A percentile compares a stretch with the other conserved stretches of the same genome.
These are phyloP conservation scores for Dendrolimus punctatus DNA, from an alignment of 1,140 invertebrate genomes.

Conservation along the genomic window DNA sequence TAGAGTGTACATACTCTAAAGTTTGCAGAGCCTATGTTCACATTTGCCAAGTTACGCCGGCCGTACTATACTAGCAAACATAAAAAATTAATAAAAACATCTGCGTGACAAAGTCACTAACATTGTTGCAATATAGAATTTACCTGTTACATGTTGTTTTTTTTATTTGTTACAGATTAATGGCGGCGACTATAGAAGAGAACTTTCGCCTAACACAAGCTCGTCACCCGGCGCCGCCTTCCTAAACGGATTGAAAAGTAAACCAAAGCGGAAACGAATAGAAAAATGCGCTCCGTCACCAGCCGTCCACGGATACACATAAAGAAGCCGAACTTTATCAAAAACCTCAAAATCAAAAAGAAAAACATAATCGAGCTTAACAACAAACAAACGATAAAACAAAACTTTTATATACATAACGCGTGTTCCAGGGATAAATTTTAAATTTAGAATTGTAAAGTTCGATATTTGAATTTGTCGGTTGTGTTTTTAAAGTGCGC, in stretches of 20 bases:
- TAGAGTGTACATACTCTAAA: too few relatives aligned
- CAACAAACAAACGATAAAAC: constrained; percentile 10
- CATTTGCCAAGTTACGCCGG: too few relatives aligned
- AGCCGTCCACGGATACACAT: constrained; percentile 26
- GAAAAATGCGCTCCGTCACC: constrained; percentile 40
- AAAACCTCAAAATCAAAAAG: constrained; percentile 41
- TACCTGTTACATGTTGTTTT: neutral
- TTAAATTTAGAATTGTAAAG: constrained; percentile 3
- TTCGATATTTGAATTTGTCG: neutral
- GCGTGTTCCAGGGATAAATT: constrained; percentile 24
- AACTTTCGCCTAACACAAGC: constrained; percentile 30
- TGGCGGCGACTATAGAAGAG: constrained; percentile 33
- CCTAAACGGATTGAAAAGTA: constrained; percentile 14
- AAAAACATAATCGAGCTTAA: constrained; percentile 39
- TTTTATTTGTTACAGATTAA: constrained; percentile 51
- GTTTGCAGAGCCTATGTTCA: too few relatives aligned
- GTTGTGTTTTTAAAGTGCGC: constrained; percentile 10
- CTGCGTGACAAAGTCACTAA: too few relatives aligned
- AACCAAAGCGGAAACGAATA: constrained; percentile 9
- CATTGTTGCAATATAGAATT: neutral
- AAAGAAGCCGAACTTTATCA: constrained; percentile 17
- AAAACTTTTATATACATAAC: constrained; percentile 1
- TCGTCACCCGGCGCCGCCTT: constrained; percentile 4
- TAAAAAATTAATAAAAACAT: too few relatives aligned
- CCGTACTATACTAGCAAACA: too few relatives aligned